A percentile compares a stretch with the other conserved stretches of the same genome.
Conservation (phyloP, 2,888 invertebrate species). For the Sussaba pulchella region DNA sequence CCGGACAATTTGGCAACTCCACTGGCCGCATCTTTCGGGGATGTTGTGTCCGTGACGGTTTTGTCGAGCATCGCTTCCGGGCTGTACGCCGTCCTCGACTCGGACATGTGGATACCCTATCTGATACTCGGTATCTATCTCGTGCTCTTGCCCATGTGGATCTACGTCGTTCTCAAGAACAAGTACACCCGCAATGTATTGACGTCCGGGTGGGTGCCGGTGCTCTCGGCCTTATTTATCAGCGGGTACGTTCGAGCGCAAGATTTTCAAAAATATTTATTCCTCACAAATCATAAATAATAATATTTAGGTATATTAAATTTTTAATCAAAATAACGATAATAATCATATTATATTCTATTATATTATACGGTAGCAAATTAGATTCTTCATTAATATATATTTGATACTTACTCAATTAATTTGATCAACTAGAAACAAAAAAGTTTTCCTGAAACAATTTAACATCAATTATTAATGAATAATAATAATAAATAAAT, state of each 20-base stretch:
- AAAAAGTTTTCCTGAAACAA: too few species aligned
- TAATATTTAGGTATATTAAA: too few species aligned
- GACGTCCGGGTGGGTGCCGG: slow-evolving; percentile 97
- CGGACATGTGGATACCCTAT: slow-evolving; percentile 91
- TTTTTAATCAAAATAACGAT: too few species aligned
- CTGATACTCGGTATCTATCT: slow-evolving; percentile 90
- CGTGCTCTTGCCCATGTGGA: slow-evolving; percentile 93
- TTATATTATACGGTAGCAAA: too few species aligned
- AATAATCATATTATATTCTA: too few species aligned
- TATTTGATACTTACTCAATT: too few species aligned
- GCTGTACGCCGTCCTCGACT: slow-evolving; percentile 89
- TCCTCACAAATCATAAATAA: too few species aligned
- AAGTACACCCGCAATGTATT: slow-evolving; percentile 94
- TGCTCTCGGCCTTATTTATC: slow-evolving; percentile 96
- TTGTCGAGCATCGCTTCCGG: slow-evolving; percentile 93
- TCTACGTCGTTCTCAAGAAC: slow-evolving; percentile 93
- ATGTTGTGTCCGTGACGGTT: slow-evolving; percentile 95
- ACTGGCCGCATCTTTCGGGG: slow-evolving; percentile 97
- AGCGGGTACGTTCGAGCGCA: slow-evolving; percentile 90
- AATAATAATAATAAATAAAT: too few species aligned
- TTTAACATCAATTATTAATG: too few species aligned
- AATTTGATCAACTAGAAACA: too few species aligned
- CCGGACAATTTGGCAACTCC: slow-evolving; percentile 99
- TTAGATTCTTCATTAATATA: too few species aligned
- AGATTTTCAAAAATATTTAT: too few species aligned